Evolutionary conservation across 2,797 vertebrate species (phyloP).

Genomic region (Cottoperca gobio): DNA sequence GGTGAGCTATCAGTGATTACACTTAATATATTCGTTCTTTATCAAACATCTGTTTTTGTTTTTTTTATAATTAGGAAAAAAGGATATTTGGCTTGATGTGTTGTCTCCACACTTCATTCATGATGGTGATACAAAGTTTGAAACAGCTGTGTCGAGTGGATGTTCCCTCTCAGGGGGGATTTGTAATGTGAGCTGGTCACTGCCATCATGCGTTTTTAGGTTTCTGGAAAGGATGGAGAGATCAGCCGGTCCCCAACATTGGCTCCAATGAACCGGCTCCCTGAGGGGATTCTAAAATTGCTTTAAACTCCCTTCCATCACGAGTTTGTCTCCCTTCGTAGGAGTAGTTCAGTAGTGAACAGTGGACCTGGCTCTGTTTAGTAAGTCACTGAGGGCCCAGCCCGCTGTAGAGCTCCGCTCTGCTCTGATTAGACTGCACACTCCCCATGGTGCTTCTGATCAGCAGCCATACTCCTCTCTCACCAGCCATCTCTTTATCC

Average conservation of each 20-base stretch:
- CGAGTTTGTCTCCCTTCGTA: constrained; percentile 50
- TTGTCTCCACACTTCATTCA: constrained; percentile 3
- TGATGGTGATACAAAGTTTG: constrained; percentile 6
- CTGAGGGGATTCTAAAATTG: constrained; percentile 39
- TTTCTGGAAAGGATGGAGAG: constrained; percentile 34
- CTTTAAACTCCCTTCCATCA: constrained; percentile 61
- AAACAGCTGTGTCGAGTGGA: not conserved
- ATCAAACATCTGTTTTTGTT: constrained; percentile 15
- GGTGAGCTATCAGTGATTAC: too few species aligned
- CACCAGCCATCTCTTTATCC: constrained; percentile 58
- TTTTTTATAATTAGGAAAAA: too few species aligned
- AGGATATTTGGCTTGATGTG: constrained; percentile 31
- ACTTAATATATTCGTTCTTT: constrained; percentile 26
- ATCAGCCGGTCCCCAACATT: constrained; percentile 34
- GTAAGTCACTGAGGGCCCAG: constrained; percentile 44
- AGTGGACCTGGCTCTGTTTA: constrained; percentile 57
- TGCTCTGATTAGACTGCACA: constrained; percentile 70
- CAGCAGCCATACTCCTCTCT: constrained; percentile 63
- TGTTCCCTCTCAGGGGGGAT: not conserved
- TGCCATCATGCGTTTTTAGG: constrained; percentile 31
- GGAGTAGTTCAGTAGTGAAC: constrained; percentile 52
- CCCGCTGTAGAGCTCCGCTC: constrained; percentile 50
- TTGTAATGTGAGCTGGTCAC: constrained; percentile 7
- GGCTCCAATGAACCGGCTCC: constrained; percentile 46
- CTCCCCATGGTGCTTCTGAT: constrained; percentile 69